Percentiles rank a stretch among this genome's conserved stretches.
These are phyloP conservation scores for Frieseomelitta varia DNA, from an alignment of 1,140 invertebrate species.

Conservation along the genomic window DNA sequence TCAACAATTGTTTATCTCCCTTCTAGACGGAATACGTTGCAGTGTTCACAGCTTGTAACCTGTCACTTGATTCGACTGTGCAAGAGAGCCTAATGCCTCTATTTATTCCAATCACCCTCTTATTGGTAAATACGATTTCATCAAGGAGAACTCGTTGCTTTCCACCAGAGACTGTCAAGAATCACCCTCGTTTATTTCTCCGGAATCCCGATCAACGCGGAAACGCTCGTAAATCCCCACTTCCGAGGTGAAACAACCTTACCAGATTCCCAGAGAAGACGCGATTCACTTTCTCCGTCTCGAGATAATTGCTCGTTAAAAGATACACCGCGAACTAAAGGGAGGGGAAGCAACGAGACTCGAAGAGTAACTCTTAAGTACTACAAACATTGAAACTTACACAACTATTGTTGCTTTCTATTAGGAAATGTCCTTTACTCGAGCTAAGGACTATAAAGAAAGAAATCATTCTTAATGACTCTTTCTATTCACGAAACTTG, in stretches of 20 bases:
- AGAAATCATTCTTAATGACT: too few species aligned
- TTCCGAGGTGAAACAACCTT: not conserved
- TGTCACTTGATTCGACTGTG: not conserved
- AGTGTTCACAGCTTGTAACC: not conserved
- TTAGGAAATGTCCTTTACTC: too few species aligned
- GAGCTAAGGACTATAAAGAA: too few species aligned
- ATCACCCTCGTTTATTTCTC: not conserved
- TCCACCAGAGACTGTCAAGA: not conserved
- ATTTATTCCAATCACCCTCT: not conserved
- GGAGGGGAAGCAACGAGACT: too few species aligned
- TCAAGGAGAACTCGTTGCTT: not conserved
- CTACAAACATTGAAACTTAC: too few species aligned
- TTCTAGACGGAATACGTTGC: too few species aligned
- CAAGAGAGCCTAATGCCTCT: not conserved
- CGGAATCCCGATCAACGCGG: not conserved
- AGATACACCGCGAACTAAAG: too few species aligned
- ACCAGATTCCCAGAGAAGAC: too few species aligned
- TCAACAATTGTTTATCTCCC: too few species aligned
- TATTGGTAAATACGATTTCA: not conserved
- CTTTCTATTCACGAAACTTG: too few species aligned
- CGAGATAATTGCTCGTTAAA: slow-evolving; percentile 16
- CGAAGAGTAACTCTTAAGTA: too few species aligned
- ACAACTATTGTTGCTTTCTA: too few species aligned
- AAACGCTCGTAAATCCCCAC: not conserved
- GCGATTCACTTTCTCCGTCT: not conserved